Evolutionary conservation across 1,140 invertebrate species (phyloP).

Genomic region (Atta colombica): DNA sequence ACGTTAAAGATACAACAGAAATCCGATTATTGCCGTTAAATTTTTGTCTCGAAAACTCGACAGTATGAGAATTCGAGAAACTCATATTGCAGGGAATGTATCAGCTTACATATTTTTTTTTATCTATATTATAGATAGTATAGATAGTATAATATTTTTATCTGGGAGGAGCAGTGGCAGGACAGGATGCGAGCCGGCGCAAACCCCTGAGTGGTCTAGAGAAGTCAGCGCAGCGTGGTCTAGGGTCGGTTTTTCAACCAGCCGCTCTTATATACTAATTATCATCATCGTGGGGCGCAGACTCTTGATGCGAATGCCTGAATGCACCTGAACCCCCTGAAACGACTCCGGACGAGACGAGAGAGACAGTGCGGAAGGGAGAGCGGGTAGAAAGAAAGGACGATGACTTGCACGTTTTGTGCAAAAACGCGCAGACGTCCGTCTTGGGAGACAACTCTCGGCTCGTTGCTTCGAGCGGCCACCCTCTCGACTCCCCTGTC

Average conservation of each 20-base stretch:
- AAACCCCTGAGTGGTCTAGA: slow-evolving; percentile 81
- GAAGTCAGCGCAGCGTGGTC: slow-evolving; percentile 81
- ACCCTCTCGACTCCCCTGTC: slow-evolving; percentile 22
- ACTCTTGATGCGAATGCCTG: slow-evolving; percentile 83
- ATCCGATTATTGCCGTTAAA: neutral
- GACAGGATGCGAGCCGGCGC: slow-evolving; percentile 59
- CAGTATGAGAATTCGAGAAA: neutral
- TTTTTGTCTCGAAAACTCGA: neutral
- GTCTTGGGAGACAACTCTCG: slow-evolving; percentile 45
- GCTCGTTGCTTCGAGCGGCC: slow-evolving; percentile 73
- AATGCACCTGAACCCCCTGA: slow-evolving; percentile 75
- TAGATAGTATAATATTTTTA: neutral
- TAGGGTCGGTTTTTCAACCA: slow-evolving; percentile 82
- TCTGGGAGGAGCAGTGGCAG: slow-evolving; percentile 35
- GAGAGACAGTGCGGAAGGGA: slow-evolving; percentile 16
- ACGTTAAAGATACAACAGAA: neutral
- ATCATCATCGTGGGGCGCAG: slow-evolving; percentile 83
- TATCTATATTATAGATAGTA: neutral
- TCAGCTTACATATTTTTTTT: slow-evolving; percentile 24
- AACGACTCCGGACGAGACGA: slow-evolving; percentile 23
- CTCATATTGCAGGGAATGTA: neutral
- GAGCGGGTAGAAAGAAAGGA: slow-evolving; percentile 31
- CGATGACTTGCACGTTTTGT: slow-evolving; percentile 73
- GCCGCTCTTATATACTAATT: slow-evolving; percentile 84
- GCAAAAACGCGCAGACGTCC: slow-evolving; percentile 74